Conservation (phyloP, 53 echinoderm and acorn worm genomes). For the Temnopleurus reevesii region DNA sequence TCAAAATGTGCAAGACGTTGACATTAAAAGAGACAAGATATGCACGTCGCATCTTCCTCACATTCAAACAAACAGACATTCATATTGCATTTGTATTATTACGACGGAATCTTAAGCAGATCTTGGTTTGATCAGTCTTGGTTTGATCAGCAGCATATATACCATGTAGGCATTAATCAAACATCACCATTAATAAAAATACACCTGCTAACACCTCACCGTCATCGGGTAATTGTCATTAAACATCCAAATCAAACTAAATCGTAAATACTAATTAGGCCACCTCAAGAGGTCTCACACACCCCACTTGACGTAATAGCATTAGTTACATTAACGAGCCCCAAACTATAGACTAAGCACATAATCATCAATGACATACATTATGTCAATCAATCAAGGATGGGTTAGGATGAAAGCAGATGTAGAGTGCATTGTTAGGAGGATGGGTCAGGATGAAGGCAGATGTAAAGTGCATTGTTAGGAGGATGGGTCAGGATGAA, state of each 20-base stretch:
- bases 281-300: not conserved
- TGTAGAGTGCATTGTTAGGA: too few relatives aligned
- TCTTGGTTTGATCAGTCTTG: too few relatives aligned
- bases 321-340: slow-evolving; percentile 37
- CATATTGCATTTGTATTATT: too few relatives aligned
- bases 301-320: slow-evolving; percentile 16
- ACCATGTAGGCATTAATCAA: too few relatives aligned
- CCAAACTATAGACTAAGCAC: slow-evolving; percentile 24
- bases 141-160: too few relatives aligned
- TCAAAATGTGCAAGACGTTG: not conserved
- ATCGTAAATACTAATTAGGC: not conserved
- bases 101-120: too few relatives aligned
- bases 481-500: not conserved
- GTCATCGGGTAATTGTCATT: not conserved
- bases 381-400: slow-evolving; percentile 6
- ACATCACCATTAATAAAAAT: not conserved
- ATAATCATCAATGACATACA: slow-evolving; percentile 24
- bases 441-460: not conserved
- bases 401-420: not conserved
- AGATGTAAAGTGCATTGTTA: too few relatives aligned
- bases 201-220: not conserved
- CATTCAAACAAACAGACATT: not conserved
- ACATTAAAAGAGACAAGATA: not conserved
- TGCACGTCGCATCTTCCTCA: not conserved
- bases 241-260: not conserved